phyloP scores from a whole-genome alignment of 2,797 vertebrate species.

The Psittacula derbiana region DNA sequence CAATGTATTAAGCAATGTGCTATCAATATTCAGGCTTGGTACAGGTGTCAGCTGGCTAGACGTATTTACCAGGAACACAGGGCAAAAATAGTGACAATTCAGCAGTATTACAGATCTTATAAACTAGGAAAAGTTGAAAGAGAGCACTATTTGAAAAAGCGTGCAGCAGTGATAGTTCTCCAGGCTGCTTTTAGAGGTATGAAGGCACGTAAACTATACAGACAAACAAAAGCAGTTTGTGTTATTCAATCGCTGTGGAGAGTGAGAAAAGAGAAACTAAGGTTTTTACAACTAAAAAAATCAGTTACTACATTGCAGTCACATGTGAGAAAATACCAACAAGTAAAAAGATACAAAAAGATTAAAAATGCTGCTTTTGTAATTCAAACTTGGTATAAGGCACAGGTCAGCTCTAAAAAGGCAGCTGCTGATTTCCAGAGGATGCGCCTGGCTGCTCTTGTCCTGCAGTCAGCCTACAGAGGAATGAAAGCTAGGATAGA shows the following conservation, averaged over 20 bases:
- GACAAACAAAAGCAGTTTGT: conserved; percentile 31
- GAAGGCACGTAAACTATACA: conserved; percentile 34
- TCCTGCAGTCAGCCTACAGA: conserved; percentile 74
- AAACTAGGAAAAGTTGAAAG: conserved; percentile 26
- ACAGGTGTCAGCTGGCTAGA: conserved; percentile 60
- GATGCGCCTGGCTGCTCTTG: conserved; percentile 34
- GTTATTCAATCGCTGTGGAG: conserved; percentile 71
- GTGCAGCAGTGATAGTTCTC: conserved; percentile 47
- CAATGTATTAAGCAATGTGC: conserved; percentile 56
- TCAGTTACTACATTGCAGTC: conserved; percentile 64
- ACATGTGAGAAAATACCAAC: conserved; percentile 66
- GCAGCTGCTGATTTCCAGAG: conserved; percentile 53
- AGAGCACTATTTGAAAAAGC: conserved; percentile 47
- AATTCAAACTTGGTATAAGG: conserved; percentile 67
- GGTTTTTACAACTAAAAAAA: conserved; percentile 57
- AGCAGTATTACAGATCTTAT: conserved; percentile 68
- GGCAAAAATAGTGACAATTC: conserved; percentile 50
- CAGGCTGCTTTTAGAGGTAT: conserved; percentile 70
- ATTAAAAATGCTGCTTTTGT: conserved; percentile 53
- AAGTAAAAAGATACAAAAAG: conserved; percentile 59
- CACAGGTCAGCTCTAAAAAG: neutral
- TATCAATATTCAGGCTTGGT: conserved; percentile 83
- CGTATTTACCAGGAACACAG: conserved; percentile 33
- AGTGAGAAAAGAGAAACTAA: conserved; percentile 54
- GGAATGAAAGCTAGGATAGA: conserved; percentile 53